A percentile compares a stretch with the other conserved stretches of the same genome.
Evolutionary conservation across 2,113 vertebrate species (phyloP).

Genomic region (Indri indri): DNA sequence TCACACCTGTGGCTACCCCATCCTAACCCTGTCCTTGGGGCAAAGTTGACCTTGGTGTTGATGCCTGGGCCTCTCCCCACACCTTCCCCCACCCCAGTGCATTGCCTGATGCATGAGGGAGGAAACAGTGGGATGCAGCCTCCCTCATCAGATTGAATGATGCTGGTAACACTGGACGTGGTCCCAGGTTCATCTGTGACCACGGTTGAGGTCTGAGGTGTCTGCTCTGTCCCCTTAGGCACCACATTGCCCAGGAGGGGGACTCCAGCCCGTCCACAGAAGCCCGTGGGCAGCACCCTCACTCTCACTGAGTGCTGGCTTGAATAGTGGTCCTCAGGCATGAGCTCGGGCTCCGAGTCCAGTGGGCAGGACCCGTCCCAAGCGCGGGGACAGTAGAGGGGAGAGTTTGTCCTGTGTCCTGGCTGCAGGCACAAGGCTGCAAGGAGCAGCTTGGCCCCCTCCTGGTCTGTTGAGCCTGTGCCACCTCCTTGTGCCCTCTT

Average conservation of each 20-base stretch:
- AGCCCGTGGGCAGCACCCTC: accelerated
- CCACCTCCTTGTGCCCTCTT: background rate
- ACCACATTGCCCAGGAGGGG: accelerated
- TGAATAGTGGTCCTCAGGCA: background rate
- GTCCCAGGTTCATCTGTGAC: background rate
- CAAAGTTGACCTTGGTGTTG: background rate
- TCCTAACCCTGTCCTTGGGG: background rate
- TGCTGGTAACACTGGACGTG: accelerated
- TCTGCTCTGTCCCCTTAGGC: too few species aligned
- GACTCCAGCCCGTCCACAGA: background rate
- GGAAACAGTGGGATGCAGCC: too few species aligned
- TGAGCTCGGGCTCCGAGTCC: background rate
- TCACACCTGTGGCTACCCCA: background rate
- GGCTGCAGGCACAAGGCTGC: background rate
- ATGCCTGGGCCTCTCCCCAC: too few species aligned
- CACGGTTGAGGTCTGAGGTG: accelerated
- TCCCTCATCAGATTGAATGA: background rate
- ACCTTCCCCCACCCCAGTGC: accelerated
- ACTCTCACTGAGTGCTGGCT: accelerated
- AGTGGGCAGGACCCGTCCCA: background rate
- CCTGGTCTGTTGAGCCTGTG: background rate
- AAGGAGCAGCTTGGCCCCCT: background rate
- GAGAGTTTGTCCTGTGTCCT: background rate
- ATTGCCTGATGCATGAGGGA: background rate
- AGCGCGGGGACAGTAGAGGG: background rate